Evolutionary conservation across 2,113 vertebrate species (phyloP), one percentile per base, ranked within the genome.

Genomic region (Pyxicephalus adspersus): DNA sequence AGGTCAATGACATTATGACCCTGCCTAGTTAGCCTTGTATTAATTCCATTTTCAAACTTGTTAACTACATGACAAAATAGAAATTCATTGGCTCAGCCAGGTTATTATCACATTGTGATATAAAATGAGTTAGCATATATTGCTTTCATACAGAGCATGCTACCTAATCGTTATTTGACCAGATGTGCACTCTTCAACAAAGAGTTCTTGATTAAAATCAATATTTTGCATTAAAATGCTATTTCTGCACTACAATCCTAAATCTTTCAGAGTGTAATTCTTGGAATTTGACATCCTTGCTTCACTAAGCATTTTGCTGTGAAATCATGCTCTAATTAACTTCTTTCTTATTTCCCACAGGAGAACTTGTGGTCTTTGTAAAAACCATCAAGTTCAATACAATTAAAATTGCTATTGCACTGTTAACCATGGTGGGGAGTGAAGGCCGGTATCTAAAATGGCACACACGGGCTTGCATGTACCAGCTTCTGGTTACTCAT

Each of bases 251-350:
- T 81, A 54, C 58, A 64, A 52, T 73, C 78, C 68, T 38, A 81
- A 73, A 73, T 64, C 67, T 81, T 31, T 63, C 55, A 61, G 78
- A 81, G 31, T 72, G 67, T 81, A 58, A 68, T 81, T 81, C 67
- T 63, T 81, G 57, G 60, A 71, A 71, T 81, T 81, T 81, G 78
- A 81, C 78, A 81, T 72, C 78, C 66, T 71, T 81, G 78, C 78
- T 81, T 81, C 78, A 73, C 78, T 81, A 81, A 81, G 78, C 78
- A 81, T 81, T 73, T 73, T 50, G 73, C 68, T 52, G 58, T 64
- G 68, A 81, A 64, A 81, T n/a, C 57, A 38, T 81, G 68, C 68
- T 81, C 78, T 73, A 81, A 81, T 81, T 81, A 81, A 81, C 78
- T 72, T 81, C 58, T 72, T 73, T 54, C 68, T 81, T 71, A 81